These are phyloP conservation scores for Peromyscus leucopus DNA, from an alignment of 2,113 vertebrate genomes.

Conservation along the genomic window DNA sequence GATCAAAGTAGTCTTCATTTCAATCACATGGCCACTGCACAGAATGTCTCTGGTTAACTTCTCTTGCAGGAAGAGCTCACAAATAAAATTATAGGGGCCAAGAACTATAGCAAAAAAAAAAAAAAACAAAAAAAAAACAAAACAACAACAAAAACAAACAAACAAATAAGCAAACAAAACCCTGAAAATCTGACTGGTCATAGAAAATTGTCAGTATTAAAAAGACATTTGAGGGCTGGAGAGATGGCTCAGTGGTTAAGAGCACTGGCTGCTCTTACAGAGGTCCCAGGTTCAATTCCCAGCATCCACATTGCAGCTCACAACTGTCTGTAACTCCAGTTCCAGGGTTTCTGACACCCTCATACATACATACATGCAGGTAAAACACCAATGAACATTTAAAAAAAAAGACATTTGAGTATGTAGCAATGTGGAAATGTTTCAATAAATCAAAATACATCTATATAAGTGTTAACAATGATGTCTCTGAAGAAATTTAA, in stretches of 20 bases:
- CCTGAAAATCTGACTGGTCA: background rate
- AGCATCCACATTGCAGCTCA: too few species aligned
- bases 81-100: background rate
- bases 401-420: background rate
- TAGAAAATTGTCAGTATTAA: background rate
- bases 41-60: background rate
- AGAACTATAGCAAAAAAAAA: constrained; percentile 4
- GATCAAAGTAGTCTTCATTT: background rate
- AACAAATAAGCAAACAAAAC: background rate
- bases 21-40: background rate
- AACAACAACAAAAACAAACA: constrained; percentile 13
- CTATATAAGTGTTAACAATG: background rate
- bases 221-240: background rate
- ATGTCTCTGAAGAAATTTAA: constrained; percentile 26
- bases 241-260: too few species aligned
- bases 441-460: background rate
- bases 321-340: too few species aligned
- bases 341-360: too few species aligned
- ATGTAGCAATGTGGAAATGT: background rate
- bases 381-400: too few species aligned
- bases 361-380: too few species aligned
- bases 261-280: too few species aligned
- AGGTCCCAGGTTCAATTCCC: too few species aligned
- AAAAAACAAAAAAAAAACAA: background rate
- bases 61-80: background rate